Percentiles rank a stretch among this genome's conserved stretches.
phyloP scores from a whole-genome alignment of 2,113 vertebrate species.

The Trematomus loennbergii region DNA sequence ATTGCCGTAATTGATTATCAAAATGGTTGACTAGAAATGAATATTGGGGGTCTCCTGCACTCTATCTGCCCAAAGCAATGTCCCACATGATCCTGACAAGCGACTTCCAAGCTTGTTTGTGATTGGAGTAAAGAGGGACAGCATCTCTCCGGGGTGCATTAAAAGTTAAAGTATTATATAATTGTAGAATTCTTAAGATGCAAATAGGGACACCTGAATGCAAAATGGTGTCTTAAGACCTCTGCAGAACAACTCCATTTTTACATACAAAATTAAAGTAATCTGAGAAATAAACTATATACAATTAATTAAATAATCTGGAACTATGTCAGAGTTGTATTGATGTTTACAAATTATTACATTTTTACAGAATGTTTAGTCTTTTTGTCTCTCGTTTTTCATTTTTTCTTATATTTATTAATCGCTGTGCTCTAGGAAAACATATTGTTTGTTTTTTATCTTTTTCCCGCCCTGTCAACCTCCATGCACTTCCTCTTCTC shows the following conservation, averaged over 20 bases:
- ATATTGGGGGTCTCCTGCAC: not conserved
- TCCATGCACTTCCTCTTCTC: not conserved
- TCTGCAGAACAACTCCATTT: no score
- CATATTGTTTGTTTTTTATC: conserved; percentile 30
- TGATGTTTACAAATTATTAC: not conserved
- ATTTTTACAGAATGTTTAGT: not conserved
- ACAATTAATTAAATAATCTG: no score
- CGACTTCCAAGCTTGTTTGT: not conserved
- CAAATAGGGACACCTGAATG: no score
- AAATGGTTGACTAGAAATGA: not conserved
- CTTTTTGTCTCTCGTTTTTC: not conserved
- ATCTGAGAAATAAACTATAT: no score
- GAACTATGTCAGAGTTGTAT: no score
- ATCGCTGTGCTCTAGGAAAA: no score
- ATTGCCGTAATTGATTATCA: not conserved
- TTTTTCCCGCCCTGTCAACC: conserved; percentile 24
- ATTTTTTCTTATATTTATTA: not conserved
- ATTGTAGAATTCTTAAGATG: no score
- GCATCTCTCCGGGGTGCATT: not conserved
- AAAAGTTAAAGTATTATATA: no score
- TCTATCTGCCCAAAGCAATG: not conserved
- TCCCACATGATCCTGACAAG: not conserved
- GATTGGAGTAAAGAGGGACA: not conserved
- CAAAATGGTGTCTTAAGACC: no score
- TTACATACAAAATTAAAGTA: no score